These are phyloP conservation scores for Heliconius erato DNA, from an alignment of 2,888 invertebrate genomes.

Conservation along the genomic window DNA sequence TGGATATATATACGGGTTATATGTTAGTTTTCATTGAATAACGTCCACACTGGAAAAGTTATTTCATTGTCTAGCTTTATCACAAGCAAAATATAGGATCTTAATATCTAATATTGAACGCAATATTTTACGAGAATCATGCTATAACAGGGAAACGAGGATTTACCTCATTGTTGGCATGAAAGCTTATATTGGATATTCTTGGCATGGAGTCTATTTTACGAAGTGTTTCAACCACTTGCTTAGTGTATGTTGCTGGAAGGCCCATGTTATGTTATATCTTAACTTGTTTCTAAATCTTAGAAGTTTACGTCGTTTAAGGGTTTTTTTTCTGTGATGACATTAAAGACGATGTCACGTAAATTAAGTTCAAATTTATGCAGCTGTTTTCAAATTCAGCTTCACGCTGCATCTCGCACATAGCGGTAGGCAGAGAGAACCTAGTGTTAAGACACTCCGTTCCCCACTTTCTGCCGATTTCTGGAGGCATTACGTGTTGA, in stretches of 20 bases:
- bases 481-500: too few relatives aligned
- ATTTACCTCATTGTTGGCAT: constrained; percentile 1
- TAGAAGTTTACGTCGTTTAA: not conserved
- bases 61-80: too few relatives aligned
- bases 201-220: not conserved
- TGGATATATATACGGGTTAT: too few relatives aligned
- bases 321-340: not conserved
- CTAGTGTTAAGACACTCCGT: too few relatives aligned
- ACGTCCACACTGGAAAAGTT: too few relatives aligned
- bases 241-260: not conserved
- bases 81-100: not conserved
- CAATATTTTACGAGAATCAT: not conserved
- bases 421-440: too few relatives aligned
- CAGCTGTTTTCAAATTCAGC: too few relatives aligned
- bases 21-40: too few relatives aligned
- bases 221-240: not conserved
- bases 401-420: too few relatives aligned
- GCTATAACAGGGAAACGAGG: not conserved
- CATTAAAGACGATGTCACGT: not conserved
- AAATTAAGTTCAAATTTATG: too few relatives aligned
- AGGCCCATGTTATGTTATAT: too few relatives aligned
- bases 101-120: not conserved
- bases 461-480: too few relatives aligned
- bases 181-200: constrained; percentile 18
- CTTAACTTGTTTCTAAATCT: not conserved